phyloP scores from a whole-genome alignment of 2,888 invertebrate species.

The Xanthorhoe designata region DNA sequence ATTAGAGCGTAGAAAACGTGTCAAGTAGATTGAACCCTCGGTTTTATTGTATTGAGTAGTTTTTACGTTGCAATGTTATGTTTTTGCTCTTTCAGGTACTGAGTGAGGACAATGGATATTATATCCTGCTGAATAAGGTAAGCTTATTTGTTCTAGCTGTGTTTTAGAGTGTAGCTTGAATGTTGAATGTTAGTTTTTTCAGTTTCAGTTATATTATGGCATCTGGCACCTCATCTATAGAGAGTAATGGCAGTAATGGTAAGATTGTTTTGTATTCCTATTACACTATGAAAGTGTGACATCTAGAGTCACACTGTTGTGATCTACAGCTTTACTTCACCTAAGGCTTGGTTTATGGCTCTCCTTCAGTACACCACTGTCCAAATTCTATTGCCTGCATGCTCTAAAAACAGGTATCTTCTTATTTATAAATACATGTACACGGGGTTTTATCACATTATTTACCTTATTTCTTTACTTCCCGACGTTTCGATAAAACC shows the following conservation, averaged over 20 bases:
- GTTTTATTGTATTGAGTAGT: slow-evolving; percentile 52
- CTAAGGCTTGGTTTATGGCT: too few relatives aligned
- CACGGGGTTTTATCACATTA: too few relatives aligned
- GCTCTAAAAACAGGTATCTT: too few relatives aligned
- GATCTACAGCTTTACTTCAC: too few relatives aligned
- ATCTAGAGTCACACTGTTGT: background rate
- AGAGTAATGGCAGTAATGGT: slow-evolving; percentile 92
- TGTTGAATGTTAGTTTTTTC: slow-evolving; percentile 32
- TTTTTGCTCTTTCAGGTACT: slow-evolving; percentile 43
- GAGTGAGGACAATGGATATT: slow-evolving; percentile 57
- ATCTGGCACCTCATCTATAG: slow-evolving; percentile 92
- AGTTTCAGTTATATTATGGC: slow-evolving; percentile 87
- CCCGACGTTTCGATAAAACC: too few relatives aligned
- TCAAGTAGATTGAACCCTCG: slow-evolving; percentile 69
- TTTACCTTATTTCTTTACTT: too few relatives aligned
- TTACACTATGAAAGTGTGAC: background rate
- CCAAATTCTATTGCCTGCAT: too few relatives aligned
- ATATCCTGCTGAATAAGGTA: slow-evolving; percentile 55
- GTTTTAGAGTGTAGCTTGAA: slow-evolving; percentile 17
- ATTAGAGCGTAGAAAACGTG: slow-evolving; percentile 83
- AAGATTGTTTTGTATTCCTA: slow-evolving; percentile 52
- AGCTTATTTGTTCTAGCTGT: slow-evolving; percentile 29
- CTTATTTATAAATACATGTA: too few relatives aligned
- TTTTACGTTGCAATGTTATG: slow-evolving; percentile 48
- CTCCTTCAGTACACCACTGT: background rate